phyloP scores from a whole-genome alignment of 1,140 invertebrate species.

The Panulirus ornatus region DNA sequence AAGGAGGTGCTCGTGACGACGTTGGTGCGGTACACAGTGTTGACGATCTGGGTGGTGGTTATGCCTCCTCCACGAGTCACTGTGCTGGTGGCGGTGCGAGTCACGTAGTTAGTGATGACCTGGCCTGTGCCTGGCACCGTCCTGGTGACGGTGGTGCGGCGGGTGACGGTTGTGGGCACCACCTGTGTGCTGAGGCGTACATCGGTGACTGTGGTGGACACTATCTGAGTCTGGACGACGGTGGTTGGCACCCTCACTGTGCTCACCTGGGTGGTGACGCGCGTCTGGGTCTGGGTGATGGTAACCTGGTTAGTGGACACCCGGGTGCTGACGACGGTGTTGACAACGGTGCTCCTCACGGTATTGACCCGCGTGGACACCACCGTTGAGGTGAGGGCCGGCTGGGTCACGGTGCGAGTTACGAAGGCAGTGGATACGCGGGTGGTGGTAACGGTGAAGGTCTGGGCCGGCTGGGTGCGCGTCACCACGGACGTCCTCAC shows the following conservation, averaged over 20 bases:
- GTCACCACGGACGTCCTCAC: conserved; percentile 18
- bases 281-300: conserved; percentile 25
- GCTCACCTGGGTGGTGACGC: background rate
- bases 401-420: background rate
- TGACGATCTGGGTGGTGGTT: conserved; percentile 39
- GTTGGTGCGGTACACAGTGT: conserved; percentile 28
- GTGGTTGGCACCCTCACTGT: conserved; percentile 3
- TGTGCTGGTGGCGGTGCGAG: background rate
- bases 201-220: conserved; percentile 20
- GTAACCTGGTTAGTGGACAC: conserved; percentile 8
- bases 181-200: conserved; percentile 26
- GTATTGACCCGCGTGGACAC: conserved; percentile 41
- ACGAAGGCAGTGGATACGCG: background rate
- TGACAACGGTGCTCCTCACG: conserved; percentile 56
- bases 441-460: background rate
- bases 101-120: background rate
- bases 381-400: conserved; percentile 33
- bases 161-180: background rate
- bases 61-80: conserved; percentile 27
- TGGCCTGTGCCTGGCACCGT: background rate
- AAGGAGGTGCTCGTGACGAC: conserved; percentile 31
- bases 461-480: conserved; percentile 13
- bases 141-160: background rate
- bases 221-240: conserved; percentile 11
- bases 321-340: conserved; percentile 43